Evolutionary conservation across 2,888 invertebrate species (phyloP).

Genomic region (Pseudanteris insignis): DNA sequence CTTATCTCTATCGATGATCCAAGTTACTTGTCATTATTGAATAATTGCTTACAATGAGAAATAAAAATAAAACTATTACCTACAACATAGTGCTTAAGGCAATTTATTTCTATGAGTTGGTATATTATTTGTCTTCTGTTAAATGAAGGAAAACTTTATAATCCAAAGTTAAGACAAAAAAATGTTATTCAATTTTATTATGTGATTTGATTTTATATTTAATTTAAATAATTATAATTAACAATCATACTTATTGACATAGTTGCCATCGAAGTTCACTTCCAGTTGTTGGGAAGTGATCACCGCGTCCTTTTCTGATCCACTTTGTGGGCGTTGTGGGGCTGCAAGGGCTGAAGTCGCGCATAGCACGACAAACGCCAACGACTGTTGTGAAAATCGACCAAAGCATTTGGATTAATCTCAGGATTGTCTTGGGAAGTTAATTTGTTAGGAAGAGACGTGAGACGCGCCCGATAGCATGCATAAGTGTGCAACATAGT

Average conservation of each 20-base stretch:
- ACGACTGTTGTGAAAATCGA: slow-evolving; percentile 51
- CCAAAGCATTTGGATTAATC: slow-evolving; percentile 15
- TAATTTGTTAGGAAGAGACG: slow-evolving; percentile 13
- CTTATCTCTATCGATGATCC: not conserved
- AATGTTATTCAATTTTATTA: too few species aligned
- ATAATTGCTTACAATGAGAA: not conserved
- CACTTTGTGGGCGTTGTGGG: slow-evolving; percentile 56
- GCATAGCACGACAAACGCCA: slow-evolving; percentile 59
- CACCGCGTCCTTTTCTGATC: slow-evolving; percentile 62
- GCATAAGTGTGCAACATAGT: slow-evolving; percentile 3
- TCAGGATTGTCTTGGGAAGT: slow-evolving; percentile 7
- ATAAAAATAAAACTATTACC: too few species aligned
- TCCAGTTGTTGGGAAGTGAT: slow-evolving; percentile 64
- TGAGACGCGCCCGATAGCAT: slow-evolving; percentile 7
- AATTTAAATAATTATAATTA: too few species aligned
- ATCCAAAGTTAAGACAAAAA: too few species aligned
- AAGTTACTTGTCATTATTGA: not conserved
- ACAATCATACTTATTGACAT: slow-evolving; percentile 61
- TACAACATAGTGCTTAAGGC: too few species aligned
- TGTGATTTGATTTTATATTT: too few species aligned
- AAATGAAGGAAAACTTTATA: too few species aligned
- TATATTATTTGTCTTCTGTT: too few species aligned
- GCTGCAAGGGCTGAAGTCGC: slow-evolving; percentile 57
- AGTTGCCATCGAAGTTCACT: slow-evolving; percentile 64
- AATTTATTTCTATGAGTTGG: too few species aligned